These are phyloP conservation scores for Indri indri DNA, from an alignment of 2,113 vertebrate species.

Conservation along the genomic window DNA sequence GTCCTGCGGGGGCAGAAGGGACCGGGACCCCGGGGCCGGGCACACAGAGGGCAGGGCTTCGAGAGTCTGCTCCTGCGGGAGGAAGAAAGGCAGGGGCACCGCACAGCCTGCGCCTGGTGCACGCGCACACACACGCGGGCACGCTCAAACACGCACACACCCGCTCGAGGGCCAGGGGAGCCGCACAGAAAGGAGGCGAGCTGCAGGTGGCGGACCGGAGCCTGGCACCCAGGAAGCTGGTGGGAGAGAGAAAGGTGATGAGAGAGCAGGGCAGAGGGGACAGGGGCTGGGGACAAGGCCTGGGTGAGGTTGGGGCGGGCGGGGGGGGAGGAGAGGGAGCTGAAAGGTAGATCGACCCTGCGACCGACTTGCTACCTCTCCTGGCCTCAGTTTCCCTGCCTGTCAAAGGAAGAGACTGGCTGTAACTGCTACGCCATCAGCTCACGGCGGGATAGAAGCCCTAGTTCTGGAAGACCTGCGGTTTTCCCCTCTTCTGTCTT, in stretches of 20 bases:
- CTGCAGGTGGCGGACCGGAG: conserved; percentile 49
- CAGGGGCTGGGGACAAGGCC: not conserved
- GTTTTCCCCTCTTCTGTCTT: not conserved
- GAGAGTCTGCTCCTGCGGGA: conserved; percentile 59
- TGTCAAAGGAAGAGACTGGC: not conserved
- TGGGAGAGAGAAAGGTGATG: conserved; percentile 75
- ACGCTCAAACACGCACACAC: not conserved
- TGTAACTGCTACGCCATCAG: too few relatives aligned
- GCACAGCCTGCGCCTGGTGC: not conserved
- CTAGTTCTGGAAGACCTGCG: not conserved
- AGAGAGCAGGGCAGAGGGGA: not conserved
- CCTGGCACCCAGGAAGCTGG: conserved; percentile 71
- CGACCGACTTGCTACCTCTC: not conserved
- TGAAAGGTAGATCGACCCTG: not conserved
- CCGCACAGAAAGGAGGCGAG: conserved; percentile 56
- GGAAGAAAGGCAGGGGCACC: conserved; percentile 48
- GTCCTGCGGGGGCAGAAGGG: conserved; percentile 78
- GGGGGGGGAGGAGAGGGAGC: not conserved
- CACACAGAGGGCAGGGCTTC: conserved; percentile 38
- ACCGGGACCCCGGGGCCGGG: conserved; percentile 32
- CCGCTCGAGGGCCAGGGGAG: not conserved
- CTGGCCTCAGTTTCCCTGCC: not conserved
- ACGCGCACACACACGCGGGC: accelerated
- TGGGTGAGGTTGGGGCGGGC: not conserved
- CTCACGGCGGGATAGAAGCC: too few relatives aligned